These are phyloP conservation scores for Mustela lutreola DNA, from an alignment of 2,113 vertebrate genomes.

Conservation along the genomic window DNA sequence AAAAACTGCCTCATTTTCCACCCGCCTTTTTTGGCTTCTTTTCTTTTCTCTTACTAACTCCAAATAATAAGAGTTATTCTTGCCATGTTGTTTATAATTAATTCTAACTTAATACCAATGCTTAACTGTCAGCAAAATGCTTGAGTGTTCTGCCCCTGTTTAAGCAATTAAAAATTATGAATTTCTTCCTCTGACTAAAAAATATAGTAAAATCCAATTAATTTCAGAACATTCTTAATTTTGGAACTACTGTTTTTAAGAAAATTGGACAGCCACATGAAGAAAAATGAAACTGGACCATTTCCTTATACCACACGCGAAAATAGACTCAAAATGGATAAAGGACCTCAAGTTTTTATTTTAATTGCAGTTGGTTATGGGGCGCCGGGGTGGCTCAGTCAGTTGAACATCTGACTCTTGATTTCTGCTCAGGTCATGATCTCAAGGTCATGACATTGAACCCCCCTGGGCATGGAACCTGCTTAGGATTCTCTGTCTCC, in stretches of 20 bases:
- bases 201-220: neutral
- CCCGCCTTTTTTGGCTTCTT: neutral
- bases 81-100: conserved; percentile 11
- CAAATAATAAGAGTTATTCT: neutral
- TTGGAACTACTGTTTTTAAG: neutral
- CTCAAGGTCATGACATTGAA: neutral
- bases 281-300: no score
- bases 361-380: neutral
- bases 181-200: neutral
- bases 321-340: no score
- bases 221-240: neutral
- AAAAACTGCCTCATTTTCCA: neutral
- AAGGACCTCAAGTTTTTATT: neutral
- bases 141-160: neutral
- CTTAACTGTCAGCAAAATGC: neutral
- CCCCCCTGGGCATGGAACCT: neutral
- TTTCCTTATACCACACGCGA: no score
- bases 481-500: neutral
- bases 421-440: neutral
- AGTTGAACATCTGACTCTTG: neutral
- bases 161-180: conserved; percentile 7
- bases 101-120: neutral
- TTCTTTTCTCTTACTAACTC: neutral
- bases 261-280: no score
- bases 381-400: neutral